phyloP scores from a whole-genome alignment of 2,888 invertebrate species.

The Patella caerulea region DNA sequence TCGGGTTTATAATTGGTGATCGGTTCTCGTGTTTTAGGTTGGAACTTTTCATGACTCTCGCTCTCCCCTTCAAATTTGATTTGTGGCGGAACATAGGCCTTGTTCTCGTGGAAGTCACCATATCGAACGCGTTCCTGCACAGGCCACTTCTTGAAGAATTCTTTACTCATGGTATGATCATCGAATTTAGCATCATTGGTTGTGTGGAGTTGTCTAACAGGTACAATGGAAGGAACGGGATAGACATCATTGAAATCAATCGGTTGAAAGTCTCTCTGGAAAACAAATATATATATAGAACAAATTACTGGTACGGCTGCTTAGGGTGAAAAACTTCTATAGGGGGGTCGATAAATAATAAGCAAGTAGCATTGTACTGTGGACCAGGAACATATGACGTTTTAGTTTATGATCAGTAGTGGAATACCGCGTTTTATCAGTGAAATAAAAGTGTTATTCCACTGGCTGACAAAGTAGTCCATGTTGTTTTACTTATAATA shows the following conservation, averaged over 20 bases:
- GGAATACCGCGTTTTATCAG: too few relatives aligned
- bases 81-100: conserved; percentile 58
- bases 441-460: too few relatives aligned
- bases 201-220: conserved; percentile 39
- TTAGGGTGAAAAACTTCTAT: neutral
- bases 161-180: conserved; percentile 58
- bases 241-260: conserved; percentile 51
- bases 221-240: conserved; percentile 36
- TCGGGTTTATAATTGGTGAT: conserved; percentile 55
- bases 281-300: conserved; percentile 13
- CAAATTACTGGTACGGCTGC: neutral
- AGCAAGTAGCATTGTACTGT: neutral
- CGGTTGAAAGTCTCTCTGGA: conserved; percentile 64
- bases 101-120: conserved; percentile 67
- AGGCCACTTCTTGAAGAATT: conserved; percentile 63
- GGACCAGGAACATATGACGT: neutral
- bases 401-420: too few relatives aligned
- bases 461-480: too few relatives aligned
- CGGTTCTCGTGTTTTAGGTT: conserved; percentile 50
- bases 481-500: too few relatives aligned
- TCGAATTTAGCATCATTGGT: conserved; percentile 57
- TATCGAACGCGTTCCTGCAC: conserved; percentile 50
- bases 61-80: conserved; percentile 53
- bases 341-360: neutral
- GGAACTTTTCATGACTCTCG: conserved; percentile 50